Evolutionary conservation across 2,888 invertebrate species (phyloP).

Genomic region (Cheilosia grossa): DNA sequence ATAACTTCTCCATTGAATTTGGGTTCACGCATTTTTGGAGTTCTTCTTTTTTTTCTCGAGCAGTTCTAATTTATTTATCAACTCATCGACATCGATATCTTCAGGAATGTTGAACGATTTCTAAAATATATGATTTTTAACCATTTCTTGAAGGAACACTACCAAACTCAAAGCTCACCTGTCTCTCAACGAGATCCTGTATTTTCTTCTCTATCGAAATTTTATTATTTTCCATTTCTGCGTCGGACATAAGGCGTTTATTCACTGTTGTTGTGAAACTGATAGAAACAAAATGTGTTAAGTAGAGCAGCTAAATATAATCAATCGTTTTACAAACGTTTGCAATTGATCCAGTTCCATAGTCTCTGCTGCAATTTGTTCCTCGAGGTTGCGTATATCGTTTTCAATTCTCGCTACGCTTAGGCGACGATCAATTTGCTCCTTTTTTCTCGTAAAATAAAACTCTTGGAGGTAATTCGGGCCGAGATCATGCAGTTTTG

Average conservation of each 20-base stretch:
- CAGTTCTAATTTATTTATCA: conserved; percentile 79
- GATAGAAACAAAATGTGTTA: conserved; percentile 11
- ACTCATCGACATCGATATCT: conserved; percentile 78
- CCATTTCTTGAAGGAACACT: not conserved
- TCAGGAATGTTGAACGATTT: conserved; percentile 76
- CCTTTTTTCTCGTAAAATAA: conserved; percentile 77
- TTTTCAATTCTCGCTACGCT: conserved; percentile 74
- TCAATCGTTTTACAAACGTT: conserved; percentile 74
- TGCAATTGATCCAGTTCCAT: conserved; percentile 77
- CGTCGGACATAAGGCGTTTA: conserved; percentile 77
- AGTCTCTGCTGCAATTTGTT: conserved; percentile 76
- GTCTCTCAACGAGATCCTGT: conserved; percentile 76
- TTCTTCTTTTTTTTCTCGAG: conserved; percentile 74
- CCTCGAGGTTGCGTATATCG: conserved; percentile 76
- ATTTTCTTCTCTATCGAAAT: conserved; percentile 76
- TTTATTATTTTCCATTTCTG: conserved; percentile 76
- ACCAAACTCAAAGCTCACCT: conserved; percentile 63
- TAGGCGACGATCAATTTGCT: conserved; percentile 77
- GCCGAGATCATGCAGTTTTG: conserved; percentile 78
- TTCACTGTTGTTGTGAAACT: conserved; percentile 77
- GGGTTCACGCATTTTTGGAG: conserved; percentile 72
- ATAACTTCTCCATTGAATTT: not conserved
- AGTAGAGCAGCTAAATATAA: not conserved
- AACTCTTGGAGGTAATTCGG: conserved; percentile 78
- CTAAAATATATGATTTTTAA: conserved; percentile 43